Evolutionary conservation across 1,140 invertebrate species (phyloP).

Genomic region (Chironomus tepperi): DNA sequence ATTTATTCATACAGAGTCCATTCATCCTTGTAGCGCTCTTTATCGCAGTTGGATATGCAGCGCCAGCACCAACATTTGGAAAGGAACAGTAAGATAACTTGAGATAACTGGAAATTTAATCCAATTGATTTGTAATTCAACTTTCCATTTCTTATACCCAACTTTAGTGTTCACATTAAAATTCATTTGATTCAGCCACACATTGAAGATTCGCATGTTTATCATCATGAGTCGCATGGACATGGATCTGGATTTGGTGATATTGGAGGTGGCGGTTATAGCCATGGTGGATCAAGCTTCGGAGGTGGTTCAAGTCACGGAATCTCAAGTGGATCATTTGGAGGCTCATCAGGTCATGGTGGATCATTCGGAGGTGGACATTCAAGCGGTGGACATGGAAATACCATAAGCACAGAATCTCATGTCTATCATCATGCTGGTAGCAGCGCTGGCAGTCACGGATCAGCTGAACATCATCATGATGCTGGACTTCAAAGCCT

Average conservation of each 20-base stretch:
- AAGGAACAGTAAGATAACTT: not conserved
- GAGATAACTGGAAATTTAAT: not conserved
- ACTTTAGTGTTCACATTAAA: not conserved
- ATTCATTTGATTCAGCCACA: slow-evolving; percentile 13
- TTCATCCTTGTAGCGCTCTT: not conserved
- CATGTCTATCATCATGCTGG: not conserved
- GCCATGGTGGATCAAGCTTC: not conserved
- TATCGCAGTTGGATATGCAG: not conserved
- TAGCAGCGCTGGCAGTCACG: not conserved
- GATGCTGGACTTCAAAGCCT: not conserved
- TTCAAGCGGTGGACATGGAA: not conserved
- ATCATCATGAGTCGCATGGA: not conserved
- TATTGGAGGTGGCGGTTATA: not conserved
- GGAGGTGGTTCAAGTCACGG: not conserved
- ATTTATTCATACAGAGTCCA: not conserved
- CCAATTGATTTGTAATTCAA: not conserved
- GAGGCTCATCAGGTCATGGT: not conserved
- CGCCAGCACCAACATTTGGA: not conserved
- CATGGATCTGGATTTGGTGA: not conserved
- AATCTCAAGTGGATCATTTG: not conserved
- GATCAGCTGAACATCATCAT: not conserved
- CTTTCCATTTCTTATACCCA: not conserved
- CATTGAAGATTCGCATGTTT: not conserved
- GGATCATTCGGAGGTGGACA: not conserved
- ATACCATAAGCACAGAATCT: not conserved